phyloP scores from a whole-genome alignment of 2,888 invertebrate species.

The Seira musarum region DNA sequence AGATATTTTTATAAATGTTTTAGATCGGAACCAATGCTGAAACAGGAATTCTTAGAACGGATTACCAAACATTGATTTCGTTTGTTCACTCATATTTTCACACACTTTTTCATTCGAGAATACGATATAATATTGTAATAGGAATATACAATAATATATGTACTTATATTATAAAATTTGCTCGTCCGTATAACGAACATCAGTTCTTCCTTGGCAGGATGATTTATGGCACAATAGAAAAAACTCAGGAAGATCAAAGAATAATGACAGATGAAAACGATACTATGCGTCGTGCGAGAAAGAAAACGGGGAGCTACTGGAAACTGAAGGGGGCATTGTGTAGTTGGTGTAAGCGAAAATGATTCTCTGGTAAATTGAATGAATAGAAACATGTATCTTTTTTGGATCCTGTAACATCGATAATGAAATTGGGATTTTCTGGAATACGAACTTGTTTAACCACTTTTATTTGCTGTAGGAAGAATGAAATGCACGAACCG shows the following conservation, averaged over 20 bases:
- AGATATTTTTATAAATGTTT: too few species aligned
- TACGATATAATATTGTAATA: too few species aligned
- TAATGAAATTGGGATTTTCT: background rate
- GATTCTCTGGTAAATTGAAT: background rate
- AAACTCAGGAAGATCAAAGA: background rate
- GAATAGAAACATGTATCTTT: background rate
- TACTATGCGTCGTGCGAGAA: background rate
- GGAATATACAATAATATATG: background rate
- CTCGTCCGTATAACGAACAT: background rate
- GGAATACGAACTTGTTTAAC: too few species aligned
- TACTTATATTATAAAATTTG: background rate
- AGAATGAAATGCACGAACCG: too few species aligned
- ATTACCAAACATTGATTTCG: too few species aligned
- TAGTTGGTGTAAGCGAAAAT: background rate
- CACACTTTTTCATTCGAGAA: too few species aligned
- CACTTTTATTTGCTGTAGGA: too few species aligned
- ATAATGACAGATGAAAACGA: too few species aligned
- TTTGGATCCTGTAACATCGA: background rate
- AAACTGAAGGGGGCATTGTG: background rate
- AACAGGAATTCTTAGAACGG: too few species aligned
- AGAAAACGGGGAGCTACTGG: background rate
- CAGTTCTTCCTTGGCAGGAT: background rate
- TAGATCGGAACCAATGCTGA: too few species aligned
- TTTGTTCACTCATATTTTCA: too few species aligned
- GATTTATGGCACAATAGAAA: conserved; percentile 4